A percentile compares a stretch with the other conserved stretches of the same genome.
Evolutionary conservation across 1,140 invertebrate genomes (phyloP).

Genomic region (Tetragnatha versicolor): DNA sequence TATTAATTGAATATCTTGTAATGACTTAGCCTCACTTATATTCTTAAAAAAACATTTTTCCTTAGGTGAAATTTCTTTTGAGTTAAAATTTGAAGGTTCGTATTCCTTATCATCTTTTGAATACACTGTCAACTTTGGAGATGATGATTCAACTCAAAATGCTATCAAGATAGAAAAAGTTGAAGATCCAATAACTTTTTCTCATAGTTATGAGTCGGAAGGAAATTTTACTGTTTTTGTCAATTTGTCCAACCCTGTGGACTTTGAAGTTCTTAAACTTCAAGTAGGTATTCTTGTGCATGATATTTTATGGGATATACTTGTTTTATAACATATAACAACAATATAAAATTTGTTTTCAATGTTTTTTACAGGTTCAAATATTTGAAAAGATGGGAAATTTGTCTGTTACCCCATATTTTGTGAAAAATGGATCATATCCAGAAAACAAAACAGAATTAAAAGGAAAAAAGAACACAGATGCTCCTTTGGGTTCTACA

Average conservation of each 20-base stretch:
- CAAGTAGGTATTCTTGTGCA: background rate
- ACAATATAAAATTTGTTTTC: background rate
- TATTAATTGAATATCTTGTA: no score
- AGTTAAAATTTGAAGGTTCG: slow-evolving; percentile 6
- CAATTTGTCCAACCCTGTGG: slow-evolving; percentile 39
- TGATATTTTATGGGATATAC: background rate
- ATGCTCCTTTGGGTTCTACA: slow-evolving; percentile 19
- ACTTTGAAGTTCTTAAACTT: slow-evolving; percentile 33
- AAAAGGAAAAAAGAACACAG: slow-evolving; percentile 26
- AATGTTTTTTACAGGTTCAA: slow-evolving; percentile 3
- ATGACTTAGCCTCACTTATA: background rate
- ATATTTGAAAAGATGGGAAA: slow-evolving; percentile 43
- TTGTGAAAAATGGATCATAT: slow-evolving; percentile 32
- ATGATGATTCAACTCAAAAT: slow-evolving; percentile 10
- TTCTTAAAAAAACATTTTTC: background rate
- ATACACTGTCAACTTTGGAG: slow-evolving; percentile 26
- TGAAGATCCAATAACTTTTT: slow-evolving; percentile 9
- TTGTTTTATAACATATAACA: background rate
- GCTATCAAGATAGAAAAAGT: slow-evolving; percentile 3
- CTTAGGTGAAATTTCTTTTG: slow-evolving; percentile 5
- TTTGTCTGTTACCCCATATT: slow-evolving; percentile 29
- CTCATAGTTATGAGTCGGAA: slow-evolving; percentile 36
- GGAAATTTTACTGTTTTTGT: slow-evolving; percentile 42
- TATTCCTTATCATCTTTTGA: background rate
- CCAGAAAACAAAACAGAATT: slow-evolving; percentile 21